A percentile compares a stretch with the other conserved stretches of the same genome.
phyloP scores from a whole-genome alignment of 2,888 invertebrate genomes.

The Steinernema hermaphroditum region DNA sequence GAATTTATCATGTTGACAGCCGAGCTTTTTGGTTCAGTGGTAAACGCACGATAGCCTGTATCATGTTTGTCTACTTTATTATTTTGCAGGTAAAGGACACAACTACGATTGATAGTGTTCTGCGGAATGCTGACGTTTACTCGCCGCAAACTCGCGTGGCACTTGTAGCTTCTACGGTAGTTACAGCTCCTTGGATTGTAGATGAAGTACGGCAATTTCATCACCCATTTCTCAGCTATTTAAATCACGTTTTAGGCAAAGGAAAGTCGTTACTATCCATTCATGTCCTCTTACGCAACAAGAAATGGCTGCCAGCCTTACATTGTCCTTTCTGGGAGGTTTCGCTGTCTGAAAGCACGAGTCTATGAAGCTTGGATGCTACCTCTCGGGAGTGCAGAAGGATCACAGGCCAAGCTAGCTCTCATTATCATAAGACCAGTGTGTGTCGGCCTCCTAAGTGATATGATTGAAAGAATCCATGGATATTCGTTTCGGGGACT shows the following conservation, averaged over 20 bases:
- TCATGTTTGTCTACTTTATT: too few species aligned
- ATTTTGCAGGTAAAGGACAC: too few species aligned
- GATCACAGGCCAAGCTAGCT: neutral
- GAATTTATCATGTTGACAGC: too few species aligned
- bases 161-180: neutral
- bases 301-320: neutral
- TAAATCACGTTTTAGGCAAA: neutral
- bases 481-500: neutral
- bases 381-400: neutral
- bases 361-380: conserved; percentile 12
- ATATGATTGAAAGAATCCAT: neutral
- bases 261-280: neutral
- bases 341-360: neutral
- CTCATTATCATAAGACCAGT: neutral
- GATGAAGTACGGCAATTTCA: neutral
- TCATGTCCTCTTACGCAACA: neutral
- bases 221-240: neutral
- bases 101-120: too few species aligned
- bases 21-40: too few species aligned
- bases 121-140: too few species aligned
- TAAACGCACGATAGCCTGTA: too few species aligned
- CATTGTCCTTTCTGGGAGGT: neutral
- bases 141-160: too few species aligned
- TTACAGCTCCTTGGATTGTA: neutral
- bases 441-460: neutral